phyloP scores from a whole-genome alignment of 1,140 invertebrate species.

The Monomorium pharaonis region DNA sequence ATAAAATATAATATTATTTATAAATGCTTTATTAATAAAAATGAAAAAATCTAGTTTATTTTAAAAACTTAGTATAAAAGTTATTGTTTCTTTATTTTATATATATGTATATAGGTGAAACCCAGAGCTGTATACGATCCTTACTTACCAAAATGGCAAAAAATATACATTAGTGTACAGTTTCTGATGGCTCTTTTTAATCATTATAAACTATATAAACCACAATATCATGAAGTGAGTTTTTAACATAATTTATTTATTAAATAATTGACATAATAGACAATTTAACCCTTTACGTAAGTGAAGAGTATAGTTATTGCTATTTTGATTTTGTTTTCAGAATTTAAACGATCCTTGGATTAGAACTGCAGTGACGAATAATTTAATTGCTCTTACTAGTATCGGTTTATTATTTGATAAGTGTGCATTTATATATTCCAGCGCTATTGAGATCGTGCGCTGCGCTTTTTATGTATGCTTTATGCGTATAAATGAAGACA shows the following conservation, averaged over 20 bases:
- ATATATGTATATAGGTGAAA: too few relatives aligned
- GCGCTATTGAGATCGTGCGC: slow-evolving; percentile 86
- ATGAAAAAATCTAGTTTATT: too few relatives aligned
- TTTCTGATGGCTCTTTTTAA: slow-evolving; percentile 88
- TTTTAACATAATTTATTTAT: background rate
- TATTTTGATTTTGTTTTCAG: slow-evolving; percentile 82
- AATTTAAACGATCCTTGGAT: slow-evolving; percentile 86
- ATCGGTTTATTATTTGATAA: slow-evolving; percentile 91
- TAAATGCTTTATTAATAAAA: too few relatives aligned
- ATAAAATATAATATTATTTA: too few relatives aligned
- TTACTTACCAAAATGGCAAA: slow-evolving; percentile 88
- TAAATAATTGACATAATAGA: background rate
- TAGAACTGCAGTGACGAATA: slow-evolving; percentile 87
- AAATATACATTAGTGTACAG: slow-evolving; percentile 89
- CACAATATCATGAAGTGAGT: slow-evolving; percentile 86
- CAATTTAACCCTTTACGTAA: background rate
- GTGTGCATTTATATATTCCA: slow-evolving; percentile 78
- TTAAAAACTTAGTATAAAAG: background rate
- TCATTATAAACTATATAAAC: slow-evolving; percentile 88
- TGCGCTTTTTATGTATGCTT: slow-evolving; percentile 77
- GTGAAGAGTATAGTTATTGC: background rate
- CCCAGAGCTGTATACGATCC: slow-evolving; percentile 89
- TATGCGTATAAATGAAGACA: background rate
- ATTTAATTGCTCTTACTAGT: slow-evolving; percentile 88
- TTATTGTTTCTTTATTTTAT: slow-evolving; percentile 50